Conservation (phyloP, 1,140 invertebrate species). For the Charaxes varanes region DNA sequence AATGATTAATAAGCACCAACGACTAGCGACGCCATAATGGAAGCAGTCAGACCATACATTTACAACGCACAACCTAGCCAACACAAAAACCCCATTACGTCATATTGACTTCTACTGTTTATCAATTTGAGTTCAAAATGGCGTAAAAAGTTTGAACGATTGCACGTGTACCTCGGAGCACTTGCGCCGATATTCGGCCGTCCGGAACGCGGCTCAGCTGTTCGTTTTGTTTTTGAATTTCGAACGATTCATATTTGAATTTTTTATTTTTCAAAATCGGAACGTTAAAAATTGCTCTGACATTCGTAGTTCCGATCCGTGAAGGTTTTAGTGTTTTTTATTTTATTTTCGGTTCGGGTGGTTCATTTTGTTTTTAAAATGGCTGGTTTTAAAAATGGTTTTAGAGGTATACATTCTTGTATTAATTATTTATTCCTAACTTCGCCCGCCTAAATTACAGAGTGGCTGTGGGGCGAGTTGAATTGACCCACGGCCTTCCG, state of each 20-base stretch:
- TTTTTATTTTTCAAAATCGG: slow-evolving; percentile 16
- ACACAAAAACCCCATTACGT: not conserved
- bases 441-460: no score
- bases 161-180: slow-evolving; percentile 27
- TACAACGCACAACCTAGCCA: slow-evolving; percentile 5
- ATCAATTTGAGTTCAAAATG: not conserved
- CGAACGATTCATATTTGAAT: slow-evolving; percentile 28
- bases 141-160: not conserved
- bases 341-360: no score
- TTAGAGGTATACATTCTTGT: no score
- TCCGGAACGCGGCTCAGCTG: slow-evolving; percentile 33
- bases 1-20: slow-evolving; percentile 17
- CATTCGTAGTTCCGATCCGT: slow-evolving; percentile 10
- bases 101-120: slow-evolving; percentile 1
- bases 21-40: slow-evolving; percentile 12
- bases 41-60: slow-evolving; percentile 12
- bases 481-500: no score
- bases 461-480: no score
- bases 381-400: no score
- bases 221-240: slow-evolving; percentile 35
- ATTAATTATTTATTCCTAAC: no score
- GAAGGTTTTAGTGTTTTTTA: not conserved
- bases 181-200: slow-evolving; percentile 33
- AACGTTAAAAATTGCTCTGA: slow-evolving; percentile 13
- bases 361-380: no score